phyloP scores from a whole-genome alignment of 2,888 invertebrate genomes.

The Diogma glabrata region DNA sequence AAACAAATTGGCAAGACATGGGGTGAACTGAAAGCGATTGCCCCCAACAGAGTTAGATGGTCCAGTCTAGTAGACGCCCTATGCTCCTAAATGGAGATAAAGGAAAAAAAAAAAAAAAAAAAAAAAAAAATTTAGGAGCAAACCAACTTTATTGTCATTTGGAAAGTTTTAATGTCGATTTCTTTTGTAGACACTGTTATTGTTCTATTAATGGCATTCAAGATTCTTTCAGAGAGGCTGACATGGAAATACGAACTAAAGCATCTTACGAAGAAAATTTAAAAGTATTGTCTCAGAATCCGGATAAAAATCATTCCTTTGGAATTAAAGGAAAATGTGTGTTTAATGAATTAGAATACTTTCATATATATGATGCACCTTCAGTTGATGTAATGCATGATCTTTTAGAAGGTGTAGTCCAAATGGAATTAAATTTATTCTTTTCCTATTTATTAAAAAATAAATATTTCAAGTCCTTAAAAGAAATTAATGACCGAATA shows the following conservation, averaged over 20 bases:
- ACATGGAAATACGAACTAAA: neutral
- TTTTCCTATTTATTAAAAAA: constrained; percentile 13
- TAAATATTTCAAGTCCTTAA: constrained; percentile 6
- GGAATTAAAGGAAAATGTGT: constrained; percentile 18
- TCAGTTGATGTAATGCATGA: constrained; percentile 22
- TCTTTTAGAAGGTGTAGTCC: constrained; percentile 20
- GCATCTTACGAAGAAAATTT: neutral
- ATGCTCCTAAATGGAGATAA: no score
- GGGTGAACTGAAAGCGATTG: no score
- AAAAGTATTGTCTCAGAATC: no score
- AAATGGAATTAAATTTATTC: constrained; percentile 17
- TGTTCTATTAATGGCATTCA: neutral
- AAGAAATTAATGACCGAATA: constrained; percentile 14
- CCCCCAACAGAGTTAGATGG: no score
- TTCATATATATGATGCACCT: constrained; percentile 16
- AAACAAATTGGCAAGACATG: no score
- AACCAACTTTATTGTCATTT: neutral
- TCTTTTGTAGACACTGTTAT: constrained; percentile 1
- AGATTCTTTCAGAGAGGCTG: neutral
- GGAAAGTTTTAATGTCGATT: constrained; percentile 7
- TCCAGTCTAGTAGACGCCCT: no score
- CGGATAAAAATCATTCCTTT: no score
- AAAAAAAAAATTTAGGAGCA: no score
- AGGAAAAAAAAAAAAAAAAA: no score
- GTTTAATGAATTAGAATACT: constrained; percentile 19